These are phyloP conservation scores for Rachycentron canadum DNA, from an alignment of 2,797 vertebrate genomes.

Conservation along the genomic window DNA sequence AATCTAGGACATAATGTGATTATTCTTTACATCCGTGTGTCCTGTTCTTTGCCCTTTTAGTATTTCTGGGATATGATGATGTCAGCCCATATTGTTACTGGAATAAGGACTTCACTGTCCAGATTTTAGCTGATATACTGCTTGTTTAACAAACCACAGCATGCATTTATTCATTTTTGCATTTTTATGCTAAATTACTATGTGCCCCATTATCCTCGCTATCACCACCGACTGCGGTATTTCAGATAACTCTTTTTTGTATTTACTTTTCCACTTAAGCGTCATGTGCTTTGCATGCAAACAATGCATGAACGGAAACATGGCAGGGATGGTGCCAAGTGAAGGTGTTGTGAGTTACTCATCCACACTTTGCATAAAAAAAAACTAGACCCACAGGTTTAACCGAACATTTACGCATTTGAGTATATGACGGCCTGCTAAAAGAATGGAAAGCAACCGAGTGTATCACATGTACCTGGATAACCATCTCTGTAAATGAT, in stretches of 20 bases:
- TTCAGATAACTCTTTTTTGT: background rate
- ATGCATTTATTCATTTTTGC: background rate
- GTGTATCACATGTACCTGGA: background rate
- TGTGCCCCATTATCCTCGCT: background rate
- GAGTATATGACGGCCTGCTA: background rate
- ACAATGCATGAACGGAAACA: constrained; percentile 53
- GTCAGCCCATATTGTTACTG: constrained; percentile 15
- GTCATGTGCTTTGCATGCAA: constrained; percentile 25
- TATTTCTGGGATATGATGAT: constrained; percentile 55
- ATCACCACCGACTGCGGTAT: background rate
- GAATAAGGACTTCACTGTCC: constrained; percentile 6
- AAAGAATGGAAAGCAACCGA: background rate
- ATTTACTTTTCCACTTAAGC: background rate
- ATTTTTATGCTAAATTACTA: background rate
- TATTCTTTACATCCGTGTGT: constrained; percentile 12
- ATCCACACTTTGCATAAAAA: background rate
- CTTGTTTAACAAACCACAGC: background rate
- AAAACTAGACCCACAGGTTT: constrained; percentile 40
- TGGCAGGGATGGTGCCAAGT: constrained; percentile 19
- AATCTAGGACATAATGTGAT: constrained; percentile 38
- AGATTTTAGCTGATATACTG: background rate
- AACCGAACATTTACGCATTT: background rate
- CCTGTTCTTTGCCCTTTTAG: constrained; percentile 20
- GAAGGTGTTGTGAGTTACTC: background rate
- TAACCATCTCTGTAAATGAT: background rate